Evolutionary conservation across 2,113 vertebrate species (phyloP), one percentile per base, ranked within the genome.

Genomic region (Ammodytes marinus): DNA sequence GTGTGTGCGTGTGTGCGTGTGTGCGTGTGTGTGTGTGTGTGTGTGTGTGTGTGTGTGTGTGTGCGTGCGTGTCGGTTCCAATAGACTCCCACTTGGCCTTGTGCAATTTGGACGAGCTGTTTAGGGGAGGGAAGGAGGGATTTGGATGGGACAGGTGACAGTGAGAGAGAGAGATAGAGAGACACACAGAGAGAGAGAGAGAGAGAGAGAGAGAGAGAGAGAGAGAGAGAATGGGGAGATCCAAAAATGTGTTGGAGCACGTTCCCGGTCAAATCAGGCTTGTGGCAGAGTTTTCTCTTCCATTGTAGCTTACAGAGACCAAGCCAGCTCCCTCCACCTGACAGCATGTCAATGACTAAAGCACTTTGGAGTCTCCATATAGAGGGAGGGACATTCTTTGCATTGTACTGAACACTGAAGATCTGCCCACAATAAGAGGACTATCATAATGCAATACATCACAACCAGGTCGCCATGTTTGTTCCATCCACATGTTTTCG

Each of bases 231-330:
- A n/a, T n/a, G 46, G 27, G 37, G 27, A 58, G 19, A 79, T 93
- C 92, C 89, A 93, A 90, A 93, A 94, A 92, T 90, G 85, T 92
- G 92, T 82, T 91, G 75, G 85, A 88, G 73, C 64, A 35, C 72
- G 46, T 71, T 87, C 85, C 81, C 39, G 63, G 66, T 79, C 80
- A 80, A 83, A 89, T 90, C 77, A 84, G 79, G 70, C 82, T 88
- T 77, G 82, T 88, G 88, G 85, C 86, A 79, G 63, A 65, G 79
- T 83, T 75, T 86, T 27, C 27, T 27, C 27, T 74, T 83, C 69
- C 75, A 74, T 90, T 86, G 72, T 87, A 79, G 61, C 82, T 27
- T 67, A 58, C 57, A 64, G 71, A 77, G 72, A 82, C 2, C 64
- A 6, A 78, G 82, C 70, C 83, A 84, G 43, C 70, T 14, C 27